Percentiles rank a stretch among this genome's conserved stretches.
These are phyloP conservation scores for Ectobius pallidus DNA, from an alignment of 2,888 invertebrate genomes.

Conservation along the genomic window DNA sequence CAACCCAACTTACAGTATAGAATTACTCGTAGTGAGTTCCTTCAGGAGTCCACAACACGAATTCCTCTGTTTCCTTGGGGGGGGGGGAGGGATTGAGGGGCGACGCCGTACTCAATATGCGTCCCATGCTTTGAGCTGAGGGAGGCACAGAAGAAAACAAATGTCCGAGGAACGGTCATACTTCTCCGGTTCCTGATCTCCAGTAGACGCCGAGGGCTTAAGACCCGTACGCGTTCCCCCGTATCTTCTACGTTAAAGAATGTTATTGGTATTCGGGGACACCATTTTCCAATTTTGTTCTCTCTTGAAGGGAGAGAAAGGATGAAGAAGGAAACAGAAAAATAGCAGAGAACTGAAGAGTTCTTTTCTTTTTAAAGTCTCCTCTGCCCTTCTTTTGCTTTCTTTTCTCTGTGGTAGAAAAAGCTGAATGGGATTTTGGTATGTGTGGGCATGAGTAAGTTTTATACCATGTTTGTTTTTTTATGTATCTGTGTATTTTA, in stretches of 20 bases:
- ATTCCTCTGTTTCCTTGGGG: conserved; percentile 13
- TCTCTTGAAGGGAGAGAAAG: neutral
- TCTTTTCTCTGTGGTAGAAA: neutral
- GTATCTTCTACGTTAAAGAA: conserved; percentile 13
- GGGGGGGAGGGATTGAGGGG: too few species aligned
- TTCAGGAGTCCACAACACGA: neutral
- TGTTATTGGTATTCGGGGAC: conserved; percentile 30
- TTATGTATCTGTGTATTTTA: neutral
- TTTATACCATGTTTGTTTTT: conserved; percentile 18
- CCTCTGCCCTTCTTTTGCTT: neutral
- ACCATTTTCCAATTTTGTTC: conserved; percentile 31
- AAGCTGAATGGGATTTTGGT: neutral
- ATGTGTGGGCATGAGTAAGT: neutral
- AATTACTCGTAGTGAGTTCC: neutral
- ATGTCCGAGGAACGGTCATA: conserved; percentile 29
- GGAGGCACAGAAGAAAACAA: conserved; percentile 20
- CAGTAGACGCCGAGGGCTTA: neutral
- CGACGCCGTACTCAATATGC: conserved; percentile 9
- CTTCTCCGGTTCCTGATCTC: conserved; percentile 2
- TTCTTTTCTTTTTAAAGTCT: conserved; percentile 13
- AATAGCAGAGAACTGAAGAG: neutral
- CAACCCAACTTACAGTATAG: neutral
- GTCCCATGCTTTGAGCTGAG: neutral
- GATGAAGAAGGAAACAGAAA: neutral
- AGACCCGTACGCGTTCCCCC: neutral